Conservation (phyloP, 1,140 invertebrate genomes). For the Arctopsyche grandis region DNA sequence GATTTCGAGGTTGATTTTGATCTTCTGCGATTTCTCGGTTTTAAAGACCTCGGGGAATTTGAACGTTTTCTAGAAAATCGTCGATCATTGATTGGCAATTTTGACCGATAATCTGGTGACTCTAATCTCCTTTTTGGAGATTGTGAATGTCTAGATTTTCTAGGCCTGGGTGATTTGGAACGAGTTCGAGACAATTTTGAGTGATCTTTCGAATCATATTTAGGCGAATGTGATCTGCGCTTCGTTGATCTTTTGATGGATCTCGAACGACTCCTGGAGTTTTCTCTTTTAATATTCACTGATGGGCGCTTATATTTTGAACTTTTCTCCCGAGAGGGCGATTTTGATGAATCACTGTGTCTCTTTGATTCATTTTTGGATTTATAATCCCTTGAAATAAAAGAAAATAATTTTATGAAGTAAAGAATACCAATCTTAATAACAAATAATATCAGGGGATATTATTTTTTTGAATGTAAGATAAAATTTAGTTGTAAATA, state of each 20-base stretch:
- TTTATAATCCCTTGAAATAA: too few species aligned
- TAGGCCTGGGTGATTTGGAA: not conserved
- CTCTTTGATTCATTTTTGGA: too few species aligned
- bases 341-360: too few species aligned
- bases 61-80: constrained; percentile 31
- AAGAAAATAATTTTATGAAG: too few species aligned
- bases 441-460: too few species aligned
- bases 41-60: constrained; percentile 23
- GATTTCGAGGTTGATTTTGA: constrained; percentile 26
- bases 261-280: not conserved
- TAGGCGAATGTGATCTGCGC: not conserved
- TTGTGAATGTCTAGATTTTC: constrained; percentile 12
- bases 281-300: not conserved
- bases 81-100: constrained; percentile 5
- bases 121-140: constrained; percentile 25
- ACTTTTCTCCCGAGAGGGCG: too few species aligned
- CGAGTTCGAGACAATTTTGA: not conserved
- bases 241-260: not conserved
- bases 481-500: too few species aligned
- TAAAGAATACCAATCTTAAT: too few species aligned
- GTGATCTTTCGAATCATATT: not conserved
- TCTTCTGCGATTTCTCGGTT: constrained; percentile 18
- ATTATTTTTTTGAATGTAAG: too few species aligned
- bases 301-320: too few species aligned
- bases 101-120: not conserved